Evolutionary conservation across 2,888 invertebrate species (phyloP), one percentile per base, ranked within the genome.

Genomic region (Pherbina coryleti): DNA sequence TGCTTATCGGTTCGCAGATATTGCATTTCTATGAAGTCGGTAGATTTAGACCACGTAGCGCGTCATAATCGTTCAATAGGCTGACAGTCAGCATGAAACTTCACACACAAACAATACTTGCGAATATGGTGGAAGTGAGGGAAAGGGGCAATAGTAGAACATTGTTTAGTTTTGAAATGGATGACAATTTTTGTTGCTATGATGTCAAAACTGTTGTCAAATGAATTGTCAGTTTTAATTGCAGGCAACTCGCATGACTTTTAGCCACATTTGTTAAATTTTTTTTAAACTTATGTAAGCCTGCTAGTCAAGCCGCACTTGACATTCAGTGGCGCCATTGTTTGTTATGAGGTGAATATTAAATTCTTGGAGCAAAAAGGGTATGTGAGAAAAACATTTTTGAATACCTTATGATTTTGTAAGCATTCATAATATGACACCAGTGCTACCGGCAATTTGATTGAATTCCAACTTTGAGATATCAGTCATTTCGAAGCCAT

Each of bases 211-310:
- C 14, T 4, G 7, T 9, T 60, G 57, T 60, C 57, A 60, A 19
- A 19, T 60, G 22, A 60, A 60, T 60, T 25, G 57, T 60, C 57
- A 60, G 28, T 60, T 60, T 60, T 60, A 60, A 60, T 60, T 60
- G 57, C 57, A 60, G 14, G 28, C 57, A 60, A 60, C 7, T 60
- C 5, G 25, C 57, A 57, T 25, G 3, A 19, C 11, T 60, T 60
- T 60, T 25, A 9, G 19, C 19, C 3, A 22, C 9, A 19, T 60
- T 60, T 60, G 14, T 22, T 60, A 0, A 3, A 0, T 60, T 60
- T 25, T 5, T n/a, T 22, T 25, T 25, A 25, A 25, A 25, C 3
- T 4, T 22, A 22, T 60, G 22, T 11, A 11, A 44, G 44, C 44
- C 11, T 44, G 1, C 1, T 14, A 7, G 11, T 44, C 44, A 14